Conservation (phyloP, 1,140 invertebrate genomes). For the Drosophila punjabiensis region DNA sequence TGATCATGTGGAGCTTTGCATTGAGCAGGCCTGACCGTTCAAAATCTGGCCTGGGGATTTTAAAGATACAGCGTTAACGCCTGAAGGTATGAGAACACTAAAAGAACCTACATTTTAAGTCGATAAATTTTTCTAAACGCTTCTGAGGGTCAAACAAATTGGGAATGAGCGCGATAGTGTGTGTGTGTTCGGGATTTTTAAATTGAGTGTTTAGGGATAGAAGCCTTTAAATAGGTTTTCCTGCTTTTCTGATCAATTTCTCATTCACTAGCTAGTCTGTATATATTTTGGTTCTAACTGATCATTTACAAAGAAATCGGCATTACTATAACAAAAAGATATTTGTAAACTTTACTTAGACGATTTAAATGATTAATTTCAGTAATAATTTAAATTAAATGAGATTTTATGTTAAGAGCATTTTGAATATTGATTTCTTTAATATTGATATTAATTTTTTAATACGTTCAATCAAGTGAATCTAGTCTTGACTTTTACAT, state of each 20-base stretch:
- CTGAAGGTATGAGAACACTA: constrained; percentile 55
- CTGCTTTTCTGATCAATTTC: background rate
- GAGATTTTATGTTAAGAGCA: background rate
- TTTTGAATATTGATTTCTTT: background rate
- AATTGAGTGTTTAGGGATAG: background rate
- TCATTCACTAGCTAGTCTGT: constrained; percentile 2
- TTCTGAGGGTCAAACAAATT: constrained; percentile 46
- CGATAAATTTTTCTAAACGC: constrained; percentile 74
- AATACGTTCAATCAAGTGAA: background rate
- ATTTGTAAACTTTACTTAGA: too few species aligned
- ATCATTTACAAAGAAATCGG: background rate
- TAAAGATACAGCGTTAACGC: constrained; percentile 60
- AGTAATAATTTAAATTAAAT: too few species aligned
- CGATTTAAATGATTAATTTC: too few species aligned
- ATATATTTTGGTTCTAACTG: background rate
- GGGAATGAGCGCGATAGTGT: constrained; percentile 21
- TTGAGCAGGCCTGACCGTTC: constrained; percentile 66
- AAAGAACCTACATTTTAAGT: constrained; percentile 64
- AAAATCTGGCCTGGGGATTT: constrained; percentile 72
- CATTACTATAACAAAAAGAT: too few species aligned
- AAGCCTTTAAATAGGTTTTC: background rate
- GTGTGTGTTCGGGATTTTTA: constrained; percentile 25
- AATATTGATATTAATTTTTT: too few species aligned
- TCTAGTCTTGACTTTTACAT: background rate
- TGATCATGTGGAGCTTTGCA: constrained; percentile 68